These are phyloP conservation scores for Morpho helenor DNA, from an alignment of 2,888 invertebrate genomes.

Conservation along the genomic window DNA sequence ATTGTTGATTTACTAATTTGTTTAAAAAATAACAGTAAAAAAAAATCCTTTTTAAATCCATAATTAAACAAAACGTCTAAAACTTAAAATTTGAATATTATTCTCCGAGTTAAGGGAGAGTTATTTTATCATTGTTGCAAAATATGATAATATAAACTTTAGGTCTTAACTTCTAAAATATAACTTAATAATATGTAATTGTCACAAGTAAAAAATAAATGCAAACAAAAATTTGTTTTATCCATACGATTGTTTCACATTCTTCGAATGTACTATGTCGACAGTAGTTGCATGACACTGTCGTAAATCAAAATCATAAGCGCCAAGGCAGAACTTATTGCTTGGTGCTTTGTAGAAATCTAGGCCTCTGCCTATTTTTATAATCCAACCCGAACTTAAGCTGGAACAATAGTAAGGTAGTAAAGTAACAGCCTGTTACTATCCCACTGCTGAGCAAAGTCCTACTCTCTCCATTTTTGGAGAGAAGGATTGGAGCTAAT, in stretches of 20 bases:
- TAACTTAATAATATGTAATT: not conserved
- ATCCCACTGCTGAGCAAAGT: too few relatives aligned
- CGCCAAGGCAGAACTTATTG: constrained; percentile 87
- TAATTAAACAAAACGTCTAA: too few relatives aligned
- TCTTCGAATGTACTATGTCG: constrained; percentile 87
- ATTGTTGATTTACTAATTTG: too few relatives aligned
- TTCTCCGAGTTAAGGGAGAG: too few relatives aligned
- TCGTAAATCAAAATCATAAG: constrained; percentile 87
- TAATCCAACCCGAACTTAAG: constrained; percentile 93
- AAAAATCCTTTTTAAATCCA: too few relatives aligned
- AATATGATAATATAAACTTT: not conserved
- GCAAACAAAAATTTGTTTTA: constrained; percentile 27
- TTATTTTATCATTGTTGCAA: too few relatives aligned
- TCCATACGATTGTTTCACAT: constrained; percentile 64
- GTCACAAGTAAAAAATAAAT: not conserved
- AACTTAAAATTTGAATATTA: too few relatives aligned
- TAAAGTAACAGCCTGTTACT: not conserved
- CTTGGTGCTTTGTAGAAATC: constrained; percentile 91
- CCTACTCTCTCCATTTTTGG: too few relatives aligned
- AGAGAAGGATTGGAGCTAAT: too few relatives aligned
- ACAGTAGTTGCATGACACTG: constrained; percentile 91
- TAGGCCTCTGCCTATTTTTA: constrained; percentile 94
- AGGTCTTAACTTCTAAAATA: not conserved
- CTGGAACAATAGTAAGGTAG: constrained; percentile 59
- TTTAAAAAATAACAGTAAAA: too few relatives aligned